A percentile compares a stretch with the other conserved stretches of the same genome.
Evolutionary conservation across 2,888 invertebrate species (phyloP).

Genomic region (Lepidochitona cinerea): DNA sequence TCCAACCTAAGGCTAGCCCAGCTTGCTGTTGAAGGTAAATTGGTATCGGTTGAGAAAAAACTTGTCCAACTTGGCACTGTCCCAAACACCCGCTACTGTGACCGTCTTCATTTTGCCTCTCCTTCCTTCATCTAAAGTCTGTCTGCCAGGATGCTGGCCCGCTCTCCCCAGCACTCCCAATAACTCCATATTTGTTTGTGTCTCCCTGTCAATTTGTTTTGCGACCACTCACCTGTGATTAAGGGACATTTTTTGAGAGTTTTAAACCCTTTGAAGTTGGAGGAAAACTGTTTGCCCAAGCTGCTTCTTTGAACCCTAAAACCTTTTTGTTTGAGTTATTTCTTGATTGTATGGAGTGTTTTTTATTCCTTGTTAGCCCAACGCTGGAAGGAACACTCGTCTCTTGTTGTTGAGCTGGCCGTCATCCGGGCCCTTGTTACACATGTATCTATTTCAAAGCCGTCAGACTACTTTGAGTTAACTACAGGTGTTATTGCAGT

Average conservation of each 20-base stretch:
- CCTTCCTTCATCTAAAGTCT: too few relatives aligned
- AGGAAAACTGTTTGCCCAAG: conserved; percentile 27
- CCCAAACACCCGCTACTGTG: too few relatives aligned
- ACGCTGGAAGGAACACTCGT: neutral
- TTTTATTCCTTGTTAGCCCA: conserved; percentile 20
- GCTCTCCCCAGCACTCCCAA: conserved; percentile 2
- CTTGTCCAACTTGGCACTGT: too few relatives aligned
- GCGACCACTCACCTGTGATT: conserved; percentile 42
- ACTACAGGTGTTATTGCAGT: conserved; percentile 1
- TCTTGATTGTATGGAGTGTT: conserved; percentile 23
- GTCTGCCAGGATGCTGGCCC: neutral
- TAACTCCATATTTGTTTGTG: conserved; percentile 5
- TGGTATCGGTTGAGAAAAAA: too few relatives aligned
- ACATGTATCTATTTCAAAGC: conserved; percentile 9
- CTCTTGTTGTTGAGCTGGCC: neutral
- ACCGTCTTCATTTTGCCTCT: too few relatives aligned
- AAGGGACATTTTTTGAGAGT: conserved; percentile 38
- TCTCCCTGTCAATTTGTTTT: conserved; percentile 38
- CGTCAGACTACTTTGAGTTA: conserved; percentile 3
- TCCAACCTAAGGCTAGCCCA: too few relatives aligned
- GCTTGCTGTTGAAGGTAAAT: too few relatives aligned
- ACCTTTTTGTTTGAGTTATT: conserved; percentile 31
- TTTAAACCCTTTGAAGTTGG: conserved; percentile 33
- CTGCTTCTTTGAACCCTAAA: conserved; percentile 37
- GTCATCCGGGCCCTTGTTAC: neutral